A percentile compares a stretch with the other conserved stretches of the same genome.
These are phyloP conservation scores for Lagocephalus sceleratus DNA, from an alignment of 2,797 vertebrate genomes.

Conservation along the genomic window DNA sequence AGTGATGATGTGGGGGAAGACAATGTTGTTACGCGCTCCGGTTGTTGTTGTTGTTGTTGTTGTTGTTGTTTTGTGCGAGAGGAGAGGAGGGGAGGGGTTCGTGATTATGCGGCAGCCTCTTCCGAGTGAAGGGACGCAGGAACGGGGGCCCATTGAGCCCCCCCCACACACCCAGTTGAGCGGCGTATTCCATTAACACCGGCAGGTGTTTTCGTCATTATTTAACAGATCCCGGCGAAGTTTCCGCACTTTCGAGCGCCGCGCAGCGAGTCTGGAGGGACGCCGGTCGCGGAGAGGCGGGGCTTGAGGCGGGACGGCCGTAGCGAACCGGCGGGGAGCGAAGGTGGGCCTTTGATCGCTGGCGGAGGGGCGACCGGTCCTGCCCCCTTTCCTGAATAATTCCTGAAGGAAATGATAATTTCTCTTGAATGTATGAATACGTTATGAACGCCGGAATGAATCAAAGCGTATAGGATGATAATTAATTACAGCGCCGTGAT, in stretches of 20 bases:
- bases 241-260: constrained; percentile 2
- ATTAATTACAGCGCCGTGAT: constrained; percentile 78
- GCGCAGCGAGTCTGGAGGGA: constrained; percentile 57
- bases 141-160: too few relatives aligned
- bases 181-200: too few relatives aligned
- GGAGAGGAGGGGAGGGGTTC: constrained; percentile 26
- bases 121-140: constrained; percentile 18
- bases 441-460: constrained; percentile 82
- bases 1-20: constrained; percentile 59
- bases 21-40: constrained; percentile 43
- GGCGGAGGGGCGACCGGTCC: constrained; percentile 62
- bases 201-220: too few relatives aligned
- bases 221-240: too few relatives aligned
- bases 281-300: too few relatives aligned
- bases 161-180: too few relatives aligned
- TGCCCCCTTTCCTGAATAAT: constrained; percentile 77
- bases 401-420: constrained; percentile 83
- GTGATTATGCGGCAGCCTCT: constrained; percentile 33
- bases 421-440: constrained; percentile 84
- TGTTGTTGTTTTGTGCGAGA: constrained; percentile 41
- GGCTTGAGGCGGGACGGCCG: too few relatives aligned
- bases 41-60: constrained; percentile 49
- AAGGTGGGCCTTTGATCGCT: constrained; percentile 79
- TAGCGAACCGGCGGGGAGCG: too few relatives aligned
- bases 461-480: constrained; percentile 81